Conservation (phyloP, 2,888 invertebrate species). For the Pristionchus japonicus region DNA sequence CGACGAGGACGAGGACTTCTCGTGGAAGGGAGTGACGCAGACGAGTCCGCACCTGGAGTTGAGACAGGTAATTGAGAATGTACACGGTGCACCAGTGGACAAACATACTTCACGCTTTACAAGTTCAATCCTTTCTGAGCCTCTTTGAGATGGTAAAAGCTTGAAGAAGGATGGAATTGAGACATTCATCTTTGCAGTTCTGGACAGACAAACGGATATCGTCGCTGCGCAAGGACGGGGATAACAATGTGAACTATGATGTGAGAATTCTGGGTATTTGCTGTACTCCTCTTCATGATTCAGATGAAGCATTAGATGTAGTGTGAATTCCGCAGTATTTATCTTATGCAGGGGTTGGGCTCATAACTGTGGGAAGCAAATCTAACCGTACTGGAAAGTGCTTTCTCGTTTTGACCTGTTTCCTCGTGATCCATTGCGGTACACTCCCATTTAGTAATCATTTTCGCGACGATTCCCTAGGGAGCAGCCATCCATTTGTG, state of each 20-base stretch:
- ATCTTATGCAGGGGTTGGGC: too few species aligned
- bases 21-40: conserved; percentile 72
- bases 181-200: conserved; percentile 67
- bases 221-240: conserved; percentile 57
- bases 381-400: too few species aligned
- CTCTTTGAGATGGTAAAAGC: too few species aligned
- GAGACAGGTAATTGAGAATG: conserved; percentile 60
- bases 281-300: too few species aligned
- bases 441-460: not conserved
- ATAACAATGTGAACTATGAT: conserved; percentile 48
- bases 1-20: conserved; percentile 67
- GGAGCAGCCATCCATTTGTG: not conserved
- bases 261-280: not conserved
- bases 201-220: conserved; percentile 73
- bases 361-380: too few species aligned
- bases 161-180: too few species aligned
- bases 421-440: not conserved
- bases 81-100: not conserved
- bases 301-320: too few species aligned
- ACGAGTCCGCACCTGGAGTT: conserved; percentile 72
- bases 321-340: too few species aligned
- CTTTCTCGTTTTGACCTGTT: too few species aligned
- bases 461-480: not conserved
- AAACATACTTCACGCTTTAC: not conserved
- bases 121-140: too few species aligned